phyloP scores from a whole-genome alignment of 2,113 vertebrate species.

The Thunnus thynnus region DNA sequence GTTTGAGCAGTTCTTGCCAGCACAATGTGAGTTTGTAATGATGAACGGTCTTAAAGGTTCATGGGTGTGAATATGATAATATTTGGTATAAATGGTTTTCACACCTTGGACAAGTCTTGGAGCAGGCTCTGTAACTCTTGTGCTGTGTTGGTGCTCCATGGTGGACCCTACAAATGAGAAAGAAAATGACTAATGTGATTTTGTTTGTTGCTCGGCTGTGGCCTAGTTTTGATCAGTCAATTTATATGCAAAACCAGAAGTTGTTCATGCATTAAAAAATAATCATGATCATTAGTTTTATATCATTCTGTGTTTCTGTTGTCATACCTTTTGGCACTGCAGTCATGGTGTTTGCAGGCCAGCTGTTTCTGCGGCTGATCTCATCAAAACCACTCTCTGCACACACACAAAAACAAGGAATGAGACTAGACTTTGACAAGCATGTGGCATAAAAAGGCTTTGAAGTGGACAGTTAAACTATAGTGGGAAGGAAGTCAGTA shows the following conservation, averaged over 20 bases:
- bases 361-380: slow-evolving; percentile 86
- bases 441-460: slow-evolving; percentile 47
- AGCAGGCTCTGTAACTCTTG: slow-evolving; percentile 78
- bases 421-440: slow-evolving; percentile 39
- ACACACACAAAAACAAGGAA: slow-evolving; percentile 36
- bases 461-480: slow-evolving; percentile 60
- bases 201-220: background rate
- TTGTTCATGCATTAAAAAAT: background rate
- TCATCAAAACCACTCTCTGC: slow-evolving; percentile 86
- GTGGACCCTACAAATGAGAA: slow-evolving; percentile 72
- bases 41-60: too few species aligned
- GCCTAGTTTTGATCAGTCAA: background rate
- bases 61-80: background rate
- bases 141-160: slow-evolving; percentile 83
- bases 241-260: background rate
- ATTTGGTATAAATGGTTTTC: background rate
- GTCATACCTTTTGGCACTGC: slow-evolving; percentile 81
- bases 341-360: slow-evolving; percentile 80
- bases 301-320: background rate
- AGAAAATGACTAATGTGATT: background rate
- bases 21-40: background rate
- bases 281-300: background rate
- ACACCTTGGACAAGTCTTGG: slow-evolving; percentile 80
- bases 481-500: slow-evolving; percentile 73
- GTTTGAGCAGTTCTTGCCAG: background rate